Evolutionary conservation across 2,888 invertebrate species (phyloP).

Genomic region (Leptinotarsa juncta): DNA sequence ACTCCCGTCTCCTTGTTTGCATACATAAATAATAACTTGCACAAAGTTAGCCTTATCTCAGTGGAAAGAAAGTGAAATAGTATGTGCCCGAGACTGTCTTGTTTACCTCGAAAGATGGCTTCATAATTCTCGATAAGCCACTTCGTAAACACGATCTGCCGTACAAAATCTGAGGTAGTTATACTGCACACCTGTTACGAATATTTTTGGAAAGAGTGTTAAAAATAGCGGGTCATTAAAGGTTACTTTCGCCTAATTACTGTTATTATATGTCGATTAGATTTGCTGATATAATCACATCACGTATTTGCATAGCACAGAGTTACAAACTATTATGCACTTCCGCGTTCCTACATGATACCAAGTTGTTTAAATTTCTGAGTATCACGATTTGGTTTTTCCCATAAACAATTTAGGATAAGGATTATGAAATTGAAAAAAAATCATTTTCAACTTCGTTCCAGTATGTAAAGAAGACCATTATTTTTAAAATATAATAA

Average conservation of each 20-base stretch:
- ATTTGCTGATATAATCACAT: background rate
- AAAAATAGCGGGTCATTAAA: background rate
- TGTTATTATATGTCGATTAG: background rate
- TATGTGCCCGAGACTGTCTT: conserved; percentile 1
- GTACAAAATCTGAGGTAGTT: background rate
- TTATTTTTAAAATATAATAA: too few relatives aligned
- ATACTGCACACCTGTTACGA: background rate
- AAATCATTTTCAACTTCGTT: too few relatives aligned
- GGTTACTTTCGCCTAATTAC: background rate
- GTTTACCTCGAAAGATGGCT: conserved; percentile 4
- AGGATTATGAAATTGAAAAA: too few relatives aligned
- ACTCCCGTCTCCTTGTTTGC: conserved; percentile 25
- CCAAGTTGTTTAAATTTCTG: too few relatives aligned
- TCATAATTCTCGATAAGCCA: conserved; percentile 4
- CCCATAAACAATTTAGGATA: too few relatives aligned
- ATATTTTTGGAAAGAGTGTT: background rate
- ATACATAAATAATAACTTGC: conserved; percentile 34
- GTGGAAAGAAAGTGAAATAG: conserved; percentile 27
- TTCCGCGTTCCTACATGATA: too few relatives aligned
- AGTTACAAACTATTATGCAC: too few relatives aligned
- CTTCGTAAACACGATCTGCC: background rate
- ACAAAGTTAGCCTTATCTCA: conserved; percentile 31
- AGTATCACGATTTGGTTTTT: too few relatives aligned
- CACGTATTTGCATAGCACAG: background rate
- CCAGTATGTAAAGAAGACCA: too few relatives aligned